These are phyloP conservation scores for Taenaris catops DNA, from an alignment of 2,888 invertebrate genomes.

Conservation along the genomic window DNA sequence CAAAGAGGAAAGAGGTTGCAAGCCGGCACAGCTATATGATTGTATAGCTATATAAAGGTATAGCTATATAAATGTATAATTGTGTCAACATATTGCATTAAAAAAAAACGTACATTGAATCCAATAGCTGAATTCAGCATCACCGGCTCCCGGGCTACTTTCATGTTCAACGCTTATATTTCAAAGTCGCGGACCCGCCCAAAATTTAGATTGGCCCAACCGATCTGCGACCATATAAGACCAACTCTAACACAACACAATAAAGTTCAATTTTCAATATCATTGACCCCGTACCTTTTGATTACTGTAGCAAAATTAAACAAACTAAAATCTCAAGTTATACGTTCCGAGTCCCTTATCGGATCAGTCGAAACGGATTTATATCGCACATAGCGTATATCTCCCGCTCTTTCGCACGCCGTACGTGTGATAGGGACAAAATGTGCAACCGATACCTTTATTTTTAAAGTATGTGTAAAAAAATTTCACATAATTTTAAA, in stretches of 20 bases:
- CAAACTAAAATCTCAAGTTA: slow-evolving; percentile 31
- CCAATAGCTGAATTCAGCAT: too few relatives aligned
- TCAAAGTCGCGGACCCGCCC: slow-evolving; percentile 53
- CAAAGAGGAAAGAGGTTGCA: too few relatives aligned
- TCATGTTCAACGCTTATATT: slow-evolving; percentile 54
- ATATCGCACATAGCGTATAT: slow-evolving; percentile 25
- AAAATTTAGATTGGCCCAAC: slow-evolving; percentile 54
- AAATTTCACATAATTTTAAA: slow-evolving; percentile 13
- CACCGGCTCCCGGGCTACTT: slow-evolving; percentile 34
- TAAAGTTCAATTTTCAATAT: slow-evolving; percentile 31
- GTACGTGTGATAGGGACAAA: slow-evolving; percentile 8
- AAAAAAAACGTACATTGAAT: too few relatives aligned
- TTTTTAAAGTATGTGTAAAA: slow-evolving; percentile 9
- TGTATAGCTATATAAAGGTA: too few relatives aligned
- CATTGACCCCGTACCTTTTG: slow-evolving; percentile 17
- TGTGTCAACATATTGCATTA: too few relatives aligned
- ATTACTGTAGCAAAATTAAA: slow-evolving; percentile 32
- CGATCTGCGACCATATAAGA: slow-evolving; percentile 24
- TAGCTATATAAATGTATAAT: too few relatives aligned
- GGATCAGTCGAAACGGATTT: slow-evolving; percentile 32
- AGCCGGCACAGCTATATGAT: too few relatives aligned
- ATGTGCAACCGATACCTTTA: slow-evolving; percentile 2
- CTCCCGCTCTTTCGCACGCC: slow-evolving; percentile 12
- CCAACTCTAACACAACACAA: slow-evolving; percentile 20
- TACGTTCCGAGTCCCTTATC: slow-evolving; percentile 28